Conservation (phyloP, 2,888 invertebrate species). For the Bombylius discolor region DNA sequence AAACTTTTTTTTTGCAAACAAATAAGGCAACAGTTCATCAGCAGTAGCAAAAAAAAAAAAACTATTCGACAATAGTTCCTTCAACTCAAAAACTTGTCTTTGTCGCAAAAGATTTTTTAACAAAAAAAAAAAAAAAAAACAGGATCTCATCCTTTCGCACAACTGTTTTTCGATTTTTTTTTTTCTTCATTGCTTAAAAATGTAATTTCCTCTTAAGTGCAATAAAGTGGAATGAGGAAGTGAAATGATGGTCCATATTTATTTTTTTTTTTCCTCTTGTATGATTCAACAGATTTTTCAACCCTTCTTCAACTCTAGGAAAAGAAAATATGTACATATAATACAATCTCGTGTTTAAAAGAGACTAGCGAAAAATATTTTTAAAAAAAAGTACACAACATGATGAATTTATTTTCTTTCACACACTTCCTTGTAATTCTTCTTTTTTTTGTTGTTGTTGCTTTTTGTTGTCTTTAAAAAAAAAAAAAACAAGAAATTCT, state of each 20-base stretch:
- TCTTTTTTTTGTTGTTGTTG: not conserved
- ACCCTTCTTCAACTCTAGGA: not conserved
- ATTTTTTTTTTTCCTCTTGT: not conserved
- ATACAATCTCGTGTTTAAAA: too few relatives aligned
- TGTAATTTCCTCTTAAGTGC: slow-evolving; percentile 5
- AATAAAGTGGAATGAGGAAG: slow-evolving; percentile 5
- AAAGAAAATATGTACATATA: not conserved
- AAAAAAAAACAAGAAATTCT: too few relatives aligned
- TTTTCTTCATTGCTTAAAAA: not conserved
- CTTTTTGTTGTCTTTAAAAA: too few relatives aligned
- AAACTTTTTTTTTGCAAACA: too few relatives aligned
- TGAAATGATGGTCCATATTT: not conserved
- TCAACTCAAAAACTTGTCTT: too few relatives aligned
- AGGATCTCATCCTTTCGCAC: slow-evolving; percentile 1
- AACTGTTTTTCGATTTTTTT: too few relatives aligned
- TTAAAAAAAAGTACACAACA: not conserved
- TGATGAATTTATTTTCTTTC: not conserved
- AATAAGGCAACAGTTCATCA: too few relatives aligned
- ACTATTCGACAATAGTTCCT: too few relatives aligned
- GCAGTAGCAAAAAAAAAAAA: too few relatives aligned
- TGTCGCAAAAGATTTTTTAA: too few relatives aligned
- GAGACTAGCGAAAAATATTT: not conserved
- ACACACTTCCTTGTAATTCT: not conserved
- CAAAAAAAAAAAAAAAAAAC: too few relatives aligned
- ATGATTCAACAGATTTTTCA: not conserved